Percentiles rank a stretch among this genome's conserved stretches.
Evolutionary conservation across 2,797 vertebrate species (phyloP).

Genomic region (Falco rusticolus): DNA sequence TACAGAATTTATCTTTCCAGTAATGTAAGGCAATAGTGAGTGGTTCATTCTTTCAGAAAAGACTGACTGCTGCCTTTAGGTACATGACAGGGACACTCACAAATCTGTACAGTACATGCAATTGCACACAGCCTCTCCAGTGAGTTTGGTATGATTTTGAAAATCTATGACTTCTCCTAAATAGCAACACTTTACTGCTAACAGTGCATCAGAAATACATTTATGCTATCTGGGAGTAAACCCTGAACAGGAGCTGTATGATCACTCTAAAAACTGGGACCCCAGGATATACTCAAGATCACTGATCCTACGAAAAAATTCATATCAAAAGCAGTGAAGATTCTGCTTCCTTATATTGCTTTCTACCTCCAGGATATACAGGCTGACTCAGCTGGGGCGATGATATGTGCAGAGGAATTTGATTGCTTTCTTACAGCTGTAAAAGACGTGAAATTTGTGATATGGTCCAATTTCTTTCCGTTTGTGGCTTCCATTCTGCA

Average conservation of each 20-base stretch:
- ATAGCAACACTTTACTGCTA: background rate
- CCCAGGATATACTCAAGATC: background rate
- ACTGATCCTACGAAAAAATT: background rate
- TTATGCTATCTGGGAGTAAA: background rate
- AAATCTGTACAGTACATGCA: background rate
- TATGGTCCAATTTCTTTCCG: background rate
- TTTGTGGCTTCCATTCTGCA: slow-evolving; percentile 19
- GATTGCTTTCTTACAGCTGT: slow-evolving; percentile 10
- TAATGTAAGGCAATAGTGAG: background rate
- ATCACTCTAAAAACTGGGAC: background rate
- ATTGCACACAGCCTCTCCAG: background rate
- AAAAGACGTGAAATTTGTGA: background rate
- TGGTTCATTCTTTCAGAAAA: background rate
- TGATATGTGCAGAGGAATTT: background rate
- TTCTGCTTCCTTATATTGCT: background rate
- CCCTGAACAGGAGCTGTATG: background rate
- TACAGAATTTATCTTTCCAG: background rate
- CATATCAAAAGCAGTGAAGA: background rate
- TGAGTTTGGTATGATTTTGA: background rate
- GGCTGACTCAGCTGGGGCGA: background rate
- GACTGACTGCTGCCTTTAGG: background rate
- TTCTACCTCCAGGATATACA: background rate
- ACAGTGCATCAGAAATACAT: background rate
- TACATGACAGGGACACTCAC: background rate
- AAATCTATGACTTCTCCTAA: background rate